Evolutionary conservation across 1,140 invertebrate genomes (phyloP).

Genomic region (Zaprionus davidi): DNA sequence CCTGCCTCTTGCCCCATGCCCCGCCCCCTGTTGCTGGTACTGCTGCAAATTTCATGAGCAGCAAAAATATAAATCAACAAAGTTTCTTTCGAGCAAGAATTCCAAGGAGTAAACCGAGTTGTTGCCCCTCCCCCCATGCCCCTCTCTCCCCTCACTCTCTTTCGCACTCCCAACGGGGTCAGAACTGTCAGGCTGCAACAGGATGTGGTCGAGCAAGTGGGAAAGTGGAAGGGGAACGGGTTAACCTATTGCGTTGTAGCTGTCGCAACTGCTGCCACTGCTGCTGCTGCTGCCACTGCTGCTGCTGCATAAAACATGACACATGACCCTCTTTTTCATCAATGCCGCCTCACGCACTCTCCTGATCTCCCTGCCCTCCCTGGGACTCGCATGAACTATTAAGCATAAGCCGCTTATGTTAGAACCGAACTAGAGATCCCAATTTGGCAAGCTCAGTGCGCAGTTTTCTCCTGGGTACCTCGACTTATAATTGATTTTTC

Average conservation of each 20-base stretch:
- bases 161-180: slow-evolving; percentile 16
- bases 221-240: not conserved
- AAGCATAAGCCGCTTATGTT: slow-evolving; percentile 54
- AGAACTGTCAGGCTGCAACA: slow-evolving; percentile 31
- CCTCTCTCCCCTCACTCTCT: not conserved
- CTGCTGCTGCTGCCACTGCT: not conserved
- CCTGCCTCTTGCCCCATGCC: not conserved
- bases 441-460: slow-evolving; percentile 1
- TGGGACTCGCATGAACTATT: not conserved
- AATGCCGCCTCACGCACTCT: slow-evolving; percentile 21
- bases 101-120: slow-evolving; percentile 23
- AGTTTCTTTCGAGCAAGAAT: slow-evolving; percentile 47
- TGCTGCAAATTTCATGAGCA: slow-evolving; percentile 69
- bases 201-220: slow-evolving; percentile 10
- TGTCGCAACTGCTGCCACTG: slow-evolving; percentile 42
- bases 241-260: not conserved
- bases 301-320: slow-evolving; percentile 42
- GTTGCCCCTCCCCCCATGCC: not conserved
- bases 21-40: not conserved
- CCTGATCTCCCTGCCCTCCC: not conserved
- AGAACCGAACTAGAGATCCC: slow-evolving; percentile 5
- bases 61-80: slow-evolving; percentile 78
- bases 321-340: slow-evolving; percentile 36
- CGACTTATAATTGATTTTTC: slow-evolving; percentile 31
- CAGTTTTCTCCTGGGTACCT: slow-evolving; percentile 1